Evolutionary conservation across 2,113 vertebrate species (phyloP).

Genomic region (Pelvicachromis taeniatus): DNA sequence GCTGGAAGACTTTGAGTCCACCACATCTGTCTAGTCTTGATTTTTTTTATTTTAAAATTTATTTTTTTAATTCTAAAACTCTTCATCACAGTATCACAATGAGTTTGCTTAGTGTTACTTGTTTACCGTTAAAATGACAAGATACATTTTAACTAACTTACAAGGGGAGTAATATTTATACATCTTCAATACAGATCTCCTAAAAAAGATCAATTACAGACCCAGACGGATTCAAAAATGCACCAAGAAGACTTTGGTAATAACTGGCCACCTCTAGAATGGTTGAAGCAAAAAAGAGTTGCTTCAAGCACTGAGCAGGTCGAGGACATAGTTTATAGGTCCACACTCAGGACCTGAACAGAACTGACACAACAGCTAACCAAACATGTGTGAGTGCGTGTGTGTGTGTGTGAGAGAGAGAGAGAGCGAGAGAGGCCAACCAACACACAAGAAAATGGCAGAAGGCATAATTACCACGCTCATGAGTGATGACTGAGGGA

Average conservation of each 20-base stretch:
- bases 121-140: no score
- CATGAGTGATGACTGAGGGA: constrained; percentile 93
- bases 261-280: background rate
- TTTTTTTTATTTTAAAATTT: background rate
- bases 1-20: background rate
- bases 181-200: background rate
- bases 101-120: background rate
- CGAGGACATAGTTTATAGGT: constrained; percentile 8
- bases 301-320: constrained; percentile 20
- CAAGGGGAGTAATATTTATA: background rate
- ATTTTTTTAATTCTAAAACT: background rate
- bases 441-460: constrained; percentile 75
- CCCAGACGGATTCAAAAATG: background rate
- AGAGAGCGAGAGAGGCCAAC: constrained; percentile 15
- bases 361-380: constrained; percentile 77
- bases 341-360: constrained; percentile 77
- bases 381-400: background rate
- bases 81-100: background rate
- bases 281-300: background rate
- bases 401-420: background rate
- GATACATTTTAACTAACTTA: background rate
- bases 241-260: background rate
- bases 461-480: constrained; percentile 93
- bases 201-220: background rate
- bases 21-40: background rate